phyloP scores from a whole-genome alignment of 1,140 invertebrate genomes.

The Epicauta chinensis region DNA sequence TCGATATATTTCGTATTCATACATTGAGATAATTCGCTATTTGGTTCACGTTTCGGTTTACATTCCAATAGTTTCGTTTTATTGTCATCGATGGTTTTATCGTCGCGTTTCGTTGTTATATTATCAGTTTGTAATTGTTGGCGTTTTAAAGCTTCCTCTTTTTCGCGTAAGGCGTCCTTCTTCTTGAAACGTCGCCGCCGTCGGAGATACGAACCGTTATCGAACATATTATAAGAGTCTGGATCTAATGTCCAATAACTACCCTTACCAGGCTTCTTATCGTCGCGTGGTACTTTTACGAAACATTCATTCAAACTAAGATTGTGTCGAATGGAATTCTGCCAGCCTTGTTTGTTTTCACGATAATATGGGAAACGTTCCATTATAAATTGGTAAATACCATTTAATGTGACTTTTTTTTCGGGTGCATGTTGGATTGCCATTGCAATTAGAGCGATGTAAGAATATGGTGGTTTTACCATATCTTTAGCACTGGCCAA shows the following conservation, averaged over 20 bases:
- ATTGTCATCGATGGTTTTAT: constrained; percentile 44
- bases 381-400: constrained; percentile 99
- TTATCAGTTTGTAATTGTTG: constrained; percentile 55
- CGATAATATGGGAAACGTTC: constrained; percentile 95
- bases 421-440: constrained; percentile 91
- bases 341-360: constrained; percentile 95
- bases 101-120: constrained; percentile 42
- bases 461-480: constrained; percentile 96
- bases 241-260: constrained; percentile 97
- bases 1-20: constrained; percentile 38
- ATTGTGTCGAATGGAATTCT: constrained; percentile 95
- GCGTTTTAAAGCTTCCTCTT: constrained; percentile 77
- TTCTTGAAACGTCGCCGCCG: constrained; percentile 91
- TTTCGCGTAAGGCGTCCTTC: constrained; percentile 84
- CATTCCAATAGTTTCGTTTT: constrained; percentile 48
- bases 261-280: constrained; percentile 94
- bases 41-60: constrained; percentile 58
- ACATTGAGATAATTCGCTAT: constrained; percentile 45
- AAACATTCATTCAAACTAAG: constrained; percentile 98
- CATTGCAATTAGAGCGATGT: constrained; percentile 98
- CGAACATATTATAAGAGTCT: constrained; percentile 97
- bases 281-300: constrained; percentile 85
- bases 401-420: constrained; percentile 92
- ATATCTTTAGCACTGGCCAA: constrained; percentile 69
- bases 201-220: constrained; percentile 93